These are phyloP conservation scores for Microtus richardsoni DNA, from an alignment of 2,113 vertebrate genomes.

Conservation along the genomic window DNA sequence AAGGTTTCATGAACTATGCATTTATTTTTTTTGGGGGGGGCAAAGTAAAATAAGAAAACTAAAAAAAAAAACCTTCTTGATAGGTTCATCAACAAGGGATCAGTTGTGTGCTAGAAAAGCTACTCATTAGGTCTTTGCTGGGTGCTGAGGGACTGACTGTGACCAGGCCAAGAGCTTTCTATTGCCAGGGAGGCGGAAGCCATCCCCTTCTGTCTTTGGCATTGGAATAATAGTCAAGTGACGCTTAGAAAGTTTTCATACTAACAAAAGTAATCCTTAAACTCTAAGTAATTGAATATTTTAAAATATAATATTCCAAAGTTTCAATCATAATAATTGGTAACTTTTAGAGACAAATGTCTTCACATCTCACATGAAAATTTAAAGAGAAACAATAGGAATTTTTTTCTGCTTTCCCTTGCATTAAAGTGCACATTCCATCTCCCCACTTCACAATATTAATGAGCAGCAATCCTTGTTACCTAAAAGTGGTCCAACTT, in stretches of 20 bases:
- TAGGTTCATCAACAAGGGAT: neutral
- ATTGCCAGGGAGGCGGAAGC: neutral
- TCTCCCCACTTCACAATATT: neutral
- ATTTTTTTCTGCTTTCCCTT: neutral
- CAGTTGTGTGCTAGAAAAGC: neutral
- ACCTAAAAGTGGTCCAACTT: neutral
- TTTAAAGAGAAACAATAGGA: neutral
- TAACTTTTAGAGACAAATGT: neutral
- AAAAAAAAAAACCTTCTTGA: neutral
- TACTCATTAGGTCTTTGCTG: accelerated
- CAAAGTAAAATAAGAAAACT: neutral
- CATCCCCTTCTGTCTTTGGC: neutral
- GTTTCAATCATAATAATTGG: neutral
- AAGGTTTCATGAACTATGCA: neutral
- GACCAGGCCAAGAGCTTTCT: neutral
- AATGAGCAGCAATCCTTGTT: neutral
- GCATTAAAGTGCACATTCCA: slow-evolving; percentile 2
- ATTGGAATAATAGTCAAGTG: neutral
- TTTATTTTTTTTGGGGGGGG: neutral
- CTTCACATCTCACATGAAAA: neutral
- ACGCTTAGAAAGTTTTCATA: neutral
- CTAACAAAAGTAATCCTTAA: neutral
- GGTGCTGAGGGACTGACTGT: neutral
- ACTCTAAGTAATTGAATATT: neutral
- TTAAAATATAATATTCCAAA: neutral